Evolutionary conservation across 2,113 vertebrate species (phyloP).

Genomic region (Oryzias woworae): DNA sequence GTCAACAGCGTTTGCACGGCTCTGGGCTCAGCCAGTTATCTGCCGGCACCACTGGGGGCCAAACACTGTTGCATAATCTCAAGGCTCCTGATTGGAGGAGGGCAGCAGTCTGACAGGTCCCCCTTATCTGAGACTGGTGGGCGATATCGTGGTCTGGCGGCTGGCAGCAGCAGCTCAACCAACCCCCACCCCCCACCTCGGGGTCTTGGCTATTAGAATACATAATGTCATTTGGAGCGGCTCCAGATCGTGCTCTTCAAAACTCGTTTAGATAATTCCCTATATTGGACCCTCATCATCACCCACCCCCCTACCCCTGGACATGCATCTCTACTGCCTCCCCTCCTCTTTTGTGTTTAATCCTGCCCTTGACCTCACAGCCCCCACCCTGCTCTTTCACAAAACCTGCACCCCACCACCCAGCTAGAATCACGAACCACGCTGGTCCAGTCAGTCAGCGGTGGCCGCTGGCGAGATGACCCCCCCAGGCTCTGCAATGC

Average conservation of each 20-base stretch:
- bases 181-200: constrained; percentile 40
- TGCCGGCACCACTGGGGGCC: constrained; percentile 36
- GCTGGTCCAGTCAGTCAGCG: constrained; percentile 41
- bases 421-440: constrained; percentile 34
- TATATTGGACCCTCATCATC: constrained; percentile 31
- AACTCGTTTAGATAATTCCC: constrained; percentile 71
- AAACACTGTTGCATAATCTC: constrained; percentile 46
- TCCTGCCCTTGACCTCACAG: constrained; percentile 57
- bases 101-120: constrained; percentile 40
- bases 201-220: constrained; percentile 65
- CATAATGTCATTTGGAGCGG: constrained; percentile 76
- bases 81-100: constrained; percentile 32
- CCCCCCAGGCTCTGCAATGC: constrained; percentile 56
- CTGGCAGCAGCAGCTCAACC: constrained; percentile 44
- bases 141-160: constrained; percentile 36
- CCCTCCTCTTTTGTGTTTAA: constrained; percentile 25
- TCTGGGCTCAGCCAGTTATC: constrained; percentile 62
- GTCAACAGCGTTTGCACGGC: constrained; percentile 60
- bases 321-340: constrained; percentile 13
- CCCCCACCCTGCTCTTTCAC: constrained; percentile 25
- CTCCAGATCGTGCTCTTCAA: constrained; percentile 77
- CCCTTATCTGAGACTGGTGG: constrained; percentile 21
- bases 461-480: constrained; percentile 56
- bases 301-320: constrained; percentile 38
- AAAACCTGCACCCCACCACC: constrained; percentile 30